Evolutionary conservation across 2,888 invertebrate genomes (phyloP).

Genomic region (Aphidoletes aphidimyza): DNA sequence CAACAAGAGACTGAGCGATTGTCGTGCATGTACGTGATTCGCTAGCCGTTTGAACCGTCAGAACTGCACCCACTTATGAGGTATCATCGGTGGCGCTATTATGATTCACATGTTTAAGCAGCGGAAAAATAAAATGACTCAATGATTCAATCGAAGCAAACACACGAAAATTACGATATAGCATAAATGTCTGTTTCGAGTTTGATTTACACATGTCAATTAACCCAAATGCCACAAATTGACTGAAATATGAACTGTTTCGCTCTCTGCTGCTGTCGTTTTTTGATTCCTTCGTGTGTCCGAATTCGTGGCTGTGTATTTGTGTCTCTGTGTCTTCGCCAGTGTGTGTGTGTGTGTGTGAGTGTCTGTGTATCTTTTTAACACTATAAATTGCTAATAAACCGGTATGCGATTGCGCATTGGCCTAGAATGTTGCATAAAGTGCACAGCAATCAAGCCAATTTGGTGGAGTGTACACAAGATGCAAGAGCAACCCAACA

Average conservation of each 20-base stretch:
- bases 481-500: slow-evolving; percentile 41
- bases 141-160: neutral
- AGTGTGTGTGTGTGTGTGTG: neutral
- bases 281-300: neutral
- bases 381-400: slow-evolving; percentile 39
- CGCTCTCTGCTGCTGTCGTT: neutral
- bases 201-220: slow-evolving; percentile 37
- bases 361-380: neutral
- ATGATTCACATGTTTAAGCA: neutral
- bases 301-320: neutral
- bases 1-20: too few relatives aligned
- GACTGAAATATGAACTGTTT: slow-evolving; percentile 31
- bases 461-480: slow-evolving; percentile 27
- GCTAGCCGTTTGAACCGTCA: too few relatives aligned
- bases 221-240: slow-evolving; percentile 43
- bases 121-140: slow-evolving; percentile 11
- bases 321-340: neutral
- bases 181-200: slow-evolving; percentile 34
- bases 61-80: too few relatives aligned
- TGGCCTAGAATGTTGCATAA: slow-evolving; percentile 52
- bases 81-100: neutral
- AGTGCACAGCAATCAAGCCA: slow-evolving; percentile 39
- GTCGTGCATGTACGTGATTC: too few relatives aligned
- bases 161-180: slow-evolving; percentile 27
- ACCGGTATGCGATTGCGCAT: slow-evolving; percentile 53